These are phyloP conservation scores for Riparia riparia DNA, from an alignment of 2,113 vertebrate species.

Conservation along the genomic window DNA sequence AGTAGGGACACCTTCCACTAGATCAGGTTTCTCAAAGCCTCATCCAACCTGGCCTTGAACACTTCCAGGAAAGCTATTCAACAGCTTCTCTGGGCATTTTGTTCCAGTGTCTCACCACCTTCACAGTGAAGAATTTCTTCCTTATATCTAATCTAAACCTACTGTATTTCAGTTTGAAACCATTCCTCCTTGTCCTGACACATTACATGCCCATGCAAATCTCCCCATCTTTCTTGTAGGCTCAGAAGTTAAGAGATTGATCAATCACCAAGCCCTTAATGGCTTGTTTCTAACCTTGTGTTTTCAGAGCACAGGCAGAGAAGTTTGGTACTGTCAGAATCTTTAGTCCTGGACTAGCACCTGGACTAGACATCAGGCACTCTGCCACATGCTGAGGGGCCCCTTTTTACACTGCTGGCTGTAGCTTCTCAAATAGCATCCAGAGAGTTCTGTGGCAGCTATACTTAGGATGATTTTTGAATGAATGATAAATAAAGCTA, in stretches of 20 bases:
- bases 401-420: neutral
- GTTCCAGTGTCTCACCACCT: neutral
- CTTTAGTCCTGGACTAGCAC: neutral
- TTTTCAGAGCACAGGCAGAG: neutral
- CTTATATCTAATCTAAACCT: neutral
- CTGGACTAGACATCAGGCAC: neutral
- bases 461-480: neutral
- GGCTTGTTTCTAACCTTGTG: neutral
- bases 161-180: neutral
- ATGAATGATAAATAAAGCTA: neutral
- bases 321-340: neutral
- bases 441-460: neutral
- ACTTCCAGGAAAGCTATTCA: neutral
- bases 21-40: neutral
- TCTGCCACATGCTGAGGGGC: fast-evolving
- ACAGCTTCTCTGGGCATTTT: neutral
- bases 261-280: neutral
- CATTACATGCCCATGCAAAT: neutral
- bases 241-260: neutral
- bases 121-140: neutral
- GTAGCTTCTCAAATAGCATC: neutral
- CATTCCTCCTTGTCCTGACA: neutral
- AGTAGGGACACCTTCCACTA: neutral
- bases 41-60: neutral
- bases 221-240: neutral